Base-by-base conservation (phyloP, 1,140 invertebrate genomes). In the Anoplolepis gracilipes region DNA sequence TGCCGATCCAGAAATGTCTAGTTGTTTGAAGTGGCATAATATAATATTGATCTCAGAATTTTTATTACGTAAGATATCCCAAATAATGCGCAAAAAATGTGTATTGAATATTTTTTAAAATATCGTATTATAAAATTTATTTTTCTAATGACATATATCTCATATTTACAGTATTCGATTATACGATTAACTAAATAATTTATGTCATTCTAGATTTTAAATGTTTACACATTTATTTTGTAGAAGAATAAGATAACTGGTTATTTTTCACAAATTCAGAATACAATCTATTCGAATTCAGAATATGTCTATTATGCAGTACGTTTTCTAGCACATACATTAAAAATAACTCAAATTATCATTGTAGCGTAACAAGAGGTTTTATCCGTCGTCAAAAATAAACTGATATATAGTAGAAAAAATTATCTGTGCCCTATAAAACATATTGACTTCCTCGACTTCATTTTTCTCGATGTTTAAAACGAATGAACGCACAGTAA, bases 381-480 rank as follows among this genome's bases (percentile, higher is more conserved):
- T 57, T 69, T 33, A 77, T 46, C 19, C 11, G 16, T 7, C 19
- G 11, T 67, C n/a, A n/a, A 65, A 69, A 79, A 69, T 55, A 79
- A 55, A 69, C 22, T 13, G 36, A 6, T 0, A n/a, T 30, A 28
- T 53, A 28, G n/a, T 19, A n/a, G 13, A 69, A 33, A 55, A 79
- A 69, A 79, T 79, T 69, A 36, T 36, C n/a, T 42, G n/a, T 22
- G 42, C 2, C 1, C 61, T 5, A 25, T 57, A 53, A 55, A 36
- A 79, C 30, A 28, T n/a, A 46, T 36, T 22, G 25, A 22, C 25
- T 70, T 39, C 16, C 5, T 64, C 13, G 30, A 65, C 16, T 72
- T 70, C 25, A 59, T 72, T 72, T 82, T 39, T 13, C 28, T 81
- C 36, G 65, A 33, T 57, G 28, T 0, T 61, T 59, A 61, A 82